A percentile compares a stretch with the other conserved stretches of the same genome.
phyloP scores from a whole-genome alignment of 2,888 invertebrate species.

The Drosophila aldrichi region DNA sequence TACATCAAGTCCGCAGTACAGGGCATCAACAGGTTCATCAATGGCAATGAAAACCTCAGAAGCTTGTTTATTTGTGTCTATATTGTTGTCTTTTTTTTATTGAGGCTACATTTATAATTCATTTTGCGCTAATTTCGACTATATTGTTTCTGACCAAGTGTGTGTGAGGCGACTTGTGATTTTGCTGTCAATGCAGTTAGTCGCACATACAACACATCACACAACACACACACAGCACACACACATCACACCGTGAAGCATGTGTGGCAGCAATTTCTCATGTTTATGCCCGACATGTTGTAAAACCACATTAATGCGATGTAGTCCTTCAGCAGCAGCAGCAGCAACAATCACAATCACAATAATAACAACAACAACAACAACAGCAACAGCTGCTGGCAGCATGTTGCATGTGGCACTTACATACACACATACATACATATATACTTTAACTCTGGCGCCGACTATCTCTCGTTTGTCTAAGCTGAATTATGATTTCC shows the following conservation, averaged over 20 bases:
- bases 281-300: conserved; percentile 77
- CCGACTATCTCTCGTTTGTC: conserved; percentile 69
- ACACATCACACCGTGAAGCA: conserved; percentile 29
- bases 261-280: conserved; percentile 78
- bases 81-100: conserved; percentile 57
- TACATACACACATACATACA: too few species aligned
- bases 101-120: conserved; percentile 75
- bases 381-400: conserved; percentile 42
- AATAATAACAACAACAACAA: conserved; percentile 22
- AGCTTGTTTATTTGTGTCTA: conserved; percentile 1
- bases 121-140: conserved; percentile 77
- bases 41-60: background rate
- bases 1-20: background rate
- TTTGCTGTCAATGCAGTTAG: conserved; percentile 35
- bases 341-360: conserved; percentile 40
- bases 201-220: conserved; percentile 1
- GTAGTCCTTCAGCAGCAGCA: conserved; percentile 65
- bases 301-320: conserved; percentile 77
- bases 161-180: conserved; percentile 16
- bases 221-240: background rate
- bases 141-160: conserved; percentile 56
- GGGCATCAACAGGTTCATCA: background rate
- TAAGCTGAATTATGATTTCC: conserved; percentile 80
- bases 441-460: conserved; percentile 3
- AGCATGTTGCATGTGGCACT: conserved; percentile 64